Evolutionary conservation across 1,140 invertebrate genomes (phyloP).

Genomic region (Nephila pilipes): DNA sequence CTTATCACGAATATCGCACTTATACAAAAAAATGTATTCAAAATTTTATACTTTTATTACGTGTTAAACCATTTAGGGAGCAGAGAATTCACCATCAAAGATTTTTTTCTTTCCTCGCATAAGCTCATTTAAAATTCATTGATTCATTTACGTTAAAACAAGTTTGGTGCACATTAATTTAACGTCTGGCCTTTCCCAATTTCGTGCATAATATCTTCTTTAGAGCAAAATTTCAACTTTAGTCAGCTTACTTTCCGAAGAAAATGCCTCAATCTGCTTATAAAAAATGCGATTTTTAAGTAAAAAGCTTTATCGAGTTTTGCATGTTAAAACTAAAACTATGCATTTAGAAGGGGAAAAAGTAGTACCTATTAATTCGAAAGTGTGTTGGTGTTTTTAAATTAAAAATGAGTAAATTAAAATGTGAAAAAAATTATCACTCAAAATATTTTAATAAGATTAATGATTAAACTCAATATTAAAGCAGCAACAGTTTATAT

Average conservation of each 20-base stretch:
- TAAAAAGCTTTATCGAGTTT: too few relatives aligned
- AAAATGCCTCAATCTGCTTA: neutral
- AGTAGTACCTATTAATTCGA: too few relatives aligned
- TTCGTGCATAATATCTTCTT: neutral
- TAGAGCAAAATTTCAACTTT: neutral
- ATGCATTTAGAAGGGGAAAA: too few relatives aligned
- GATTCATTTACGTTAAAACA: neutral
- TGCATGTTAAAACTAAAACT: too few relatives aligned
- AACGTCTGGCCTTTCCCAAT: neutral
- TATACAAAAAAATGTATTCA: neutral
- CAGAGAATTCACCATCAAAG: neutral
- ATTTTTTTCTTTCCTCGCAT: neutral
- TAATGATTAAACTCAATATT: too few relatives aligned
- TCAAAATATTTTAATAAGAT: too few relatives aligned
- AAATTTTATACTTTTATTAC: neutral
- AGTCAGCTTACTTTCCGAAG: neutral
- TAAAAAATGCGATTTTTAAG: neutral
- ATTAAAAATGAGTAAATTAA: too few relatives aligned
- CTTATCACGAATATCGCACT: neutral
- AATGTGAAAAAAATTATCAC: too few relatives aligned
- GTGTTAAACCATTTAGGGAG: neutral
- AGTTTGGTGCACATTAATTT: neutral
- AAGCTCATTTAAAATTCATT: slow-evolving; percentile 34
- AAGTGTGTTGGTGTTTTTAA: too few relatives aligned
- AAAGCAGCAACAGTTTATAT: too few relatives aligned